phyloP scores from a whole-genome alignment of 2,888 invertebrate genomes.

The Heterodera filipjevi region DNA sequence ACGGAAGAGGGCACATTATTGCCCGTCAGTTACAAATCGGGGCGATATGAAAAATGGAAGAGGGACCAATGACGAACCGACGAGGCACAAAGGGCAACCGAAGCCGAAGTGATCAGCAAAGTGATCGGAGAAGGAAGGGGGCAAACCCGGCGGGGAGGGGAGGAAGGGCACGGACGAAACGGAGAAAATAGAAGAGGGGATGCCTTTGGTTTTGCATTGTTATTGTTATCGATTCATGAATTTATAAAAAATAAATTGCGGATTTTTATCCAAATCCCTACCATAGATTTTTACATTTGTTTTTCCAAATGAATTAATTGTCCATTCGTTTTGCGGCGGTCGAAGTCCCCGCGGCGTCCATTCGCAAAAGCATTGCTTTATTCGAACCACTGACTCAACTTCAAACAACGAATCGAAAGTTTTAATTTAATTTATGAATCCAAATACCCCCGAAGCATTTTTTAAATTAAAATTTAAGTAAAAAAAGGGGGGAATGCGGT shows the following conservation, averaged over 20 bases:
- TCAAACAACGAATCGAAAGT: too few relatives aligned
- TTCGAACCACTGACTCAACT: too few relatives aligned
- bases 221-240: too few relatives aligned
- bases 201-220: neutral
- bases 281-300: neutral
- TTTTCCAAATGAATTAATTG: too few relatives aligned
- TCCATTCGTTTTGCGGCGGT: constrained; percentile 1
- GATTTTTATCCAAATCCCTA: too few relatives aligned
- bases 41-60: constrained; percentile 70
- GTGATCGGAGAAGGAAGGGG: neutral
- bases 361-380: neutral
- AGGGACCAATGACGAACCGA: constrained; percentile 47
- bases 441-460: too few relatives aligned
- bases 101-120: too few relatives aligned
- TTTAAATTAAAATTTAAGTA: too few relatives aligned
- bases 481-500: too few relatives aligned
- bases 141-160: neutral
- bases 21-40: constrained; percentile 85
- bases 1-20: constrained; percentile 86
- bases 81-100: neutral
- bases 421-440: too few relatives aligned
- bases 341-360: neutral
- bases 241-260: too few relatives aligned
- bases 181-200: too few relatives aligned
- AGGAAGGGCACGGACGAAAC: neutral